Conservation (phyloP, 2,113 vertebrate species). For the Gymnorhina tibicen region DNA sequence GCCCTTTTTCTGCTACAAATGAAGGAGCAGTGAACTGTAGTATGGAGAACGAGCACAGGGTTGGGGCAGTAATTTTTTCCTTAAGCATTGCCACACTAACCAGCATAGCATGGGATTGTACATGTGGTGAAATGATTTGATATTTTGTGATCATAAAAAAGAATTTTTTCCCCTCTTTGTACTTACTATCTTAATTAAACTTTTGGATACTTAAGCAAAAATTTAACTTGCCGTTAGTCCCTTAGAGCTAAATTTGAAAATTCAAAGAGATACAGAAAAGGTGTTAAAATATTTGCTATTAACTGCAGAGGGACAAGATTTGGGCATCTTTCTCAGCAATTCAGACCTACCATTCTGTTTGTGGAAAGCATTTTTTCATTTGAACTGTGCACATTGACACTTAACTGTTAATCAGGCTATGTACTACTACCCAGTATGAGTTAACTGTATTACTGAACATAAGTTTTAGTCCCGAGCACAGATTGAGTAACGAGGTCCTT, state of each 20-base stretch:
- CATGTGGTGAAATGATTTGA: neutral
- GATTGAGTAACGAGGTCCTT: neutral
- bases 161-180: neutral
- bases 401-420: neutral
- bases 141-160: neutral
- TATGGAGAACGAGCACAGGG: rapidly evolving
- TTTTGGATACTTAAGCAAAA: neutral
- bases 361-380: neutral
- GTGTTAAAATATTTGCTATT: neutral
- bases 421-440: neutral
- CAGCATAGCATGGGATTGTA: neutral
- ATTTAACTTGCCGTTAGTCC: neutral
- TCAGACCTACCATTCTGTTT: neutral
- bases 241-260: neutral
- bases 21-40: neutral
- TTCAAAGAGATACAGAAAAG: neutral
- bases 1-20: neutral
- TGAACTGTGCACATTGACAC: neutral
- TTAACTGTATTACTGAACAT: neutral
- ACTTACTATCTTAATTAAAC: neutral
- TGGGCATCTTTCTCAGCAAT: neutral
- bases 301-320: neutral
- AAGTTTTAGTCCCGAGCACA: neutral
- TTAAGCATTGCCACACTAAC: neutral
- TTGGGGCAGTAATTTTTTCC: neutral